A percentile compares a stretch with the other conserved stretches of the same genome.
Evolutionary conservation across 2,888 invertebrate species (phyloP).

Genomic region (Troides helena): DNA sequence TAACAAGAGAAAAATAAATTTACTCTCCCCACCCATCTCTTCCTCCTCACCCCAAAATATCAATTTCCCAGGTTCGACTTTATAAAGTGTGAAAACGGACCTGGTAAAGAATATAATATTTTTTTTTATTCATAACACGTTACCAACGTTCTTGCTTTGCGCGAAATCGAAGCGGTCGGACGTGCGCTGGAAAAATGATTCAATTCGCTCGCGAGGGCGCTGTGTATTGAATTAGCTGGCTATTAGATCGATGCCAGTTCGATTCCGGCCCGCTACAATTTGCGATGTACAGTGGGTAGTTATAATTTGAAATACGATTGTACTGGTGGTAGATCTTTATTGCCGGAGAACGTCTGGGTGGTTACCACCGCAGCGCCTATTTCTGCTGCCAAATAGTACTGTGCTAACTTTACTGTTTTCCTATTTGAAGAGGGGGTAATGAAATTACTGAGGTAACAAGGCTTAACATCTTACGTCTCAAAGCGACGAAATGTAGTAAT

Average conservation of each 20-base stretch:
- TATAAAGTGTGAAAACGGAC: constrained; percentile 47
- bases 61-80: constrained; percentile 47
- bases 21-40: no score
- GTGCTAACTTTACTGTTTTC: no score
- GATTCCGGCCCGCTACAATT: not conserved
- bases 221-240: not conserved
- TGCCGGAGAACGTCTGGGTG: no score
- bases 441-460: no score
- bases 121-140: constrained; percentile 59
- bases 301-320: no score
- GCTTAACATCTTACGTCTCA: no score
- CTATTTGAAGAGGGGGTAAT: no score
- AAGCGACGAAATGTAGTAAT: no score
- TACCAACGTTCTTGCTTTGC: constrained; percentile 44
- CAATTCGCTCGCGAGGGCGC: not conserved
- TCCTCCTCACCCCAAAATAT: constrained; percentile 50
- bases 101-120: constrained; percentile 42
- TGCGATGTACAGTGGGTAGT: no score
- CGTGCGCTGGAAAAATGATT: constrained; percentile 54
- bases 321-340: no score
- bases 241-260: not conserved
- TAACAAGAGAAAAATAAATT: constrained; percentile 27
- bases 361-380: no score
- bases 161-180: constrained; percentile 53
- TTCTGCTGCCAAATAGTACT: no score